Percentiles rank a stretch among this genome's conserved stretches.
Evolutionary conservation across 2,888 invertebrate species (phyloP).

Genomic region (Zelleria hepariella): DNA sequence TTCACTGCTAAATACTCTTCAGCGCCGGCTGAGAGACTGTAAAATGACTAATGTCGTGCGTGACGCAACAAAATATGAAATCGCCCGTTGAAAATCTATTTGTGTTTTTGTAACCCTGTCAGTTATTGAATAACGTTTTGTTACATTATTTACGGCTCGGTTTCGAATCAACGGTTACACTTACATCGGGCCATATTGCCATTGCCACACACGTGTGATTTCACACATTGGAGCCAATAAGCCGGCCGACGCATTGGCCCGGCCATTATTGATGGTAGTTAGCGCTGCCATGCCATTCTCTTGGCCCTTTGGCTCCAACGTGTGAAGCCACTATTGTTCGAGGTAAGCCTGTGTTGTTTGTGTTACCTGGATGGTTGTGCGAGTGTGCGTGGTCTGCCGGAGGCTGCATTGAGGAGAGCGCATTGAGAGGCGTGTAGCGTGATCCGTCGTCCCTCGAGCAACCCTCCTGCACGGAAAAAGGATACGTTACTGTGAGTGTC

Average conservation of each 20-base stretch:
- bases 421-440: conserved; percentile 86
- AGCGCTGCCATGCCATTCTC: not conserved
- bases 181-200: not conserved
- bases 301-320: too few species aligned
- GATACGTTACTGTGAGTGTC: not conserved
- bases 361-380: conserved; percentile 74
- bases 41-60: too few species aligned
- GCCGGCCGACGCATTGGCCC: not conserved
- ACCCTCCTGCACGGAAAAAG: conserved; percentile 41
- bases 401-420: conserved; percentile 90
- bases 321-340: too few species aligned
- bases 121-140: not conserved
- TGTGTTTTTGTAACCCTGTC: not conserved
- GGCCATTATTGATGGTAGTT: not conserved
- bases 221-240: not conserved
- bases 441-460: conserved; percentile 55
- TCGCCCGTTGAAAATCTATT: not conserved
- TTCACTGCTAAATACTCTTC: not conserved
- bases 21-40: not conserved
- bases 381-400: conserved; percentile 65
- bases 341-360: too few species aligned
- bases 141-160: not conserved
- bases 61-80: not conserved
- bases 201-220: not conserved
- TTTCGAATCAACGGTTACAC: not conserved